Base-by-base conservation (phyloP, 2,888 invertebrate genomes). In the Uropetala carovei region DNA sequence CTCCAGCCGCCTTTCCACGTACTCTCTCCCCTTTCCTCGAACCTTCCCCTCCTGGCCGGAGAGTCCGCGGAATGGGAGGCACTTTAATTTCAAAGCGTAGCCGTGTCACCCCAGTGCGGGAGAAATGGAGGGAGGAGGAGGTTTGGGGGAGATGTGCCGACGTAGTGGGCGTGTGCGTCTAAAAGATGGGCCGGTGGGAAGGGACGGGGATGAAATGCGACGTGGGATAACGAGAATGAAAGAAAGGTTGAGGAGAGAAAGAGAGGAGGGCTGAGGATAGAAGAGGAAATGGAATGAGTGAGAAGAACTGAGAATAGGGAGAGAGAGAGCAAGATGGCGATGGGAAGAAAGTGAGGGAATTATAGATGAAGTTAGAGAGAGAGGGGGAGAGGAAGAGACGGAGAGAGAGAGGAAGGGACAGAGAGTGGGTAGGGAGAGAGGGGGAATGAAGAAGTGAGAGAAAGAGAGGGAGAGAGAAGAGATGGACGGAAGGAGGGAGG, bases 381-480 rank as follows among this genome's bases (percentile, higher is more conserved):
- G n/a, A 60, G 86, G 30, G 27, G 22, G 86, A 85, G 86, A 27
- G 13, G 30, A 10, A 9, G 43, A 43, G 1, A 43, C 1, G 5
- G 43, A 3, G 1, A 13, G 86, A 30, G 13, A 60, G 16, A 8
- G 27, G 16, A 5, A 16, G 27, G 75, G 11, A 27, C 13, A 75
- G 27, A 75, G 18, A 75, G 22, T 27, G 86, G 58, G 57, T 10
- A 86, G 27, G 22, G 86, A 85, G 86, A 27, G 13, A 82, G 30
- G 56, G 22, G 22, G 13, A n/a, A n/a, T n/a, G n/a, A n/a, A n/a
- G n/a, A n/a, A n/a, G 75, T 75, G 11, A 27, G 27, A 75, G 27
- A 75, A 68, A 75, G 22, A 60, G 86, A 86, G 27, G 22, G 86
- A 85, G 86, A 27, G 13, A 82, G 30, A 9, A 13, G 86, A 30